A percentile compares a stretch with the other conserved stretches of the same genome.
Evolutionary conservation across 2,113 vertebrate species (phyloP).

Genomic region (Candoia aspera): DNA sequence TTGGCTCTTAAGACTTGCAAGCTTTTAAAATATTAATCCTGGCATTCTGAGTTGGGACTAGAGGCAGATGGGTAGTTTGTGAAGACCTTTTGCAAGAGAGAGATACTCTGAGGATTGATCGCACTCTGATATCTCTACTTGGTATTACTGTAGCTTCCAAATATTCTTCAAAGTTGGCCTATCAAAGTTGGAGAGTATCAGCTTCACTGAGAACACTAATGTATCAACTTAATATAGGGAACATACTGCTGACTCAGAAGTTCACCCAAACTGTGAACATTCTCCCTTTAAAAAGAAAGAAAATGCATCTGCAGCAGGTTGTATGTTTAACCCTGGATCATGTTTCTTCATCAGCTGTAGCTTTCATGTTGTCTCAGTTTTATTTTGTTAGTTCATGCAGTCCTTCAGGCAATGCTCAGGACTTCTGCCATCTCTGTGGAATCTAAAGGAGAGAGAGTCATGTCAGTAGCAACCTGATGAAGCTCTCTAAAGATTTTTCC

Average conservation of each 20-base stretch:
- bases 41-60: neutral
- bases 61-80: neutral
- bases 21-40: neutral
- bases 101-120: neutral
- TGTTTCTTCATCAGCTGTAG: neutral
- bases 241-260: neutral
- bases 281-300: neutral
- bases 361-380: neutral
- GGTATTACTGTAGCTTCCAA: neutral
- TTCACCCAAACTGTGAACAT: neutral
- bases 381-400: neutral
- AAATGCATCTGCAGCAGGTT: neutral
- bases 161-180: neutral
- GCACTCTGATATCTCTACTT: neutral
- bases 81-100: neutral
- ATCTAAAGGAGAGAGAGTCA: neutral
- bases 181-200: neutral
- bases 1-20: neutral
- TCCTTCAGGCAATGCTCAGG: neutral
- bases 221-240: neutral
- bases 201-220: neutral
- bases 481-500: neutral
- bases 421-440: neutral
- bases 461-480: neutral
- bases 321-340: neutral